phyloP scores from a whole-genome alignment of 2,797 vertebrate genomes.

The Crypturellus tataupa region DNA sequence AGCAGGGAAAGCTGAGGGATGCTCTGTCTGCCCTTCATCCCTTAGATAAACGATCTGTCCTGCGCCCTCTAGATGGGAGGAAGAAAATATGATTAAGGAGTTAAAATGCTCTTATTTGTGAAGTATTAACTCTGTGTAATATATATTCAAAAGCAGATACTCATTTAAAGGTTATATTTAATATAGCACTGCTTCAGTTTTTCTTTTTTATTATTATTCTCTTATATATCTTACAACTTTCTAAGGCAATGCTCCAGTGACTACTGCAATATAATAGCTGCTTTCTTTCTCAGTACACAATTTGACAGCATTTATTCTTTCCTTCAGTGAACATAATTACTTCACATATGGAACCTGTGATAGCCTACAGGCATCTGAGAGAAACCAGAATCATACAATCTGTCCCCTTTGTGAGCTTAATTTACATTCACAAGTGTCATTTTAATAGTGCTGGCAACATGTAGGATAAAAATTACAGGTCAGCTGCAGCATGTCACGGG shows the following conservation, averaged over 20 bases:
- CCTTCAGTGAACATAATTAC: conserved; percentile 90
- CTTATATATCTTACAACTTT: conserved; percentile 81
- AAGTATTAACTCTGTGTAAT: conserved; percentile 73
- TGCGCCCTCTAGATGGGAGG: conserved; percentile 55
- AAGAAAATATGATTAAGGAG: conserved; percentile 43
- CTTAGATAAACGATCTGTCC: neutral
- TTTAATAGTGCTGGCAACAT: conserved; percentile 83
- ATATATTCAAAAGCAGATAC: conserved; percentile 79
- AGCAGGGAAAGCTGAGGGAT: neutral
- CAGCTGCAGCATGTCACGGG: conserved; percentile 79
- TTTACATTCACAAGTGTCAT: conserved; percentile 87
- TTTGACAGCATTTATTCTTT: conserved; percentile 90
- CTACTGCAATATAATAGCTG: conserved; percentile 86
- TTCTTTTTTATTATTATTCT: conserved; percentile 79
- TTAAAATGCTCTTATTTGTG: conserved; percentile 49
- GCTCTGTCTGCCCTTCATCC: conserved; percentile 3
- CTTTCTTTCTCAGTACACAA: conserved; percentile 85
- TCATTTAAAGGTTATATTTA: conserved; percentile 79
- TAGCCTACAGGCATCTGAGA: conserved; percentile 87
- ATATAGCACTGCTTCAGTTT: conserved; percentile 73
- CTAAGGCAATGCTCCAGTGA: conserved; percentile 82
- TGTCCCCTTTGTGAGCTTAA: conserved; percentile 87
- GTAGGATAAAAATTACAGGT: conserved; percentile 85
- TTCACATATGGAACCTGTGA: conserved; percentile 90
- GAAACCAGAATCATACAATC: conserved; percentile 87